Evolutionary conservation across 2,113 vertebrate genomes (phyloP), one percentile per base, ranked within the genome.

Genomic region (Tonatia bakeri): DNA sequence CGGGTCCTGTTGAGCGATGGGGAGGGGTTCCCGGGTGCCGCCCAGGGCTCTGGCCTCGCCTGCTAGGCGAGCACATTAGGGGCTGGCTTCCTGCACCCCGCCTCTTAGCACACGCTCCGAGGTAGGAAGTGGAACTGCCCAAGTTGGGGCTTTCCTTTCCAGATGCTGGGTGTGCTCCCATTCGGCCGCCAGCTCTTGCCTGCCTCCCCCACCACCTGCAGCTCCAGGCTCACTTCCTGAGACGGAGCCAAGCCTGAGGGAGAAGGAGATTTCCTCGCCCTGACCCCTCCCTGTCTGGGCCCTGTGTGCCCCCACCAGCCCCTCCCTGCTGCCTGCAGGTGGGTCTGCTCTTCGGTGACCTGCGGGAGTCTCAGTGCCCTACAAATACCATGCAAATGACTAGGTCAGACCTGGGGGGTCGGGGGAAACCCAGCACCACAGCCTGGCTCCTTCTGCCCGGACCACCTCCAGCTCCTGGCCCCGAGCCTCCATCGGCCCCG

Each of bases 131-230:
- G 59, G 15, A 14, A 22, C 45, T 36, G 28, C 36, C 8, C 4
- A 0, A 0, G 13, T 10, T 2, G 43, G 54, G 36, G 19, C 67
- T 65, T 45, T 8, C 86, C 56, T 43, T 4, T 10, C 56, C 69
- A 36, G 38, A 33, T 0, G 0, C 19, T 0, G 40, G 7, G 40
- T 2, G 26, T n/a, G 24, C 31, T 40, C n/a, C 24, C 2, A 0
- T 3, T 3, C 19, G 64, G 50, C 13, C 10, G 0, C 19, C 15
- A 11, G 59, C 47, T 31, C 7, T 5, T 8, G 65, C n/a, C 0
- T 0, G 9, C 24, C 38, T 17, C 70, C 17, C 31, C 38, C 7
- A 45, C 61, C 36, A 13, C 10, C 26, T 8, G 33, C 19, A 31
- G 67, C 12, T n/a, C 33, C 38, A 6, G 17, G n/a, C 43, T 70